Evolutionary conservation across 37 sponge, comb jelly and placozoan species (phyloP), one percentile per base, ranked within the genome.

Genomic region (Mnemiopsis leidyi): DNA sequence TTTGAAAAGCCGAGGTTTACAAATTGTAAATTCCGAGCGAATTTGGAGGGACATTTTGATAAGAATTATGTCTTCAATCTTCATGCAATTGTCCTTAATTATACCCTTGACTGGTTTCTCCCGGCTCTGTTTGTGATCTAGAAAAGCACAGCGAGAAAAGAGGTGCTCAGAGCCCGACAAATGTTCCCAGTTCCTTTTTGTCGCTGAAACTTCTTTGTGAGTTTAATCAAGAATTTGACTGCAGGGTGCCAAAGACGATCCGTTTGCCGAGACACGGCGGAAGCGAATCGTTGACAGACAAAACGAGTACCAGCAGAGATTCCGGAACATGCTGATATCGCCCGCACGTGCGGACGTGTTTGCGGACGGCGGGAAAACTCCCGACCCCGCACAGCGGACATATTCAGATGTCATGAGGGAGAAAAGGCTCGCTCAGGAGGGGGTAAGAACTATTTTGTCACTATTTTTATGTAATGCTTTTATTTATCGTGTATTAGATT

Each of bases 341-440:
- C 98, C 98, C 68, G 93, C 92, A 3, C 82, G 98, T n/a, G 67
- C 38, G 0, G 98, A 97, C 38, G 96, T 97, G 0, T 96, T 96
- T 38, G 90, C 90, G 30, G 90, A 85, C 67, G 97, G 96, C 33
- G 97, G 98, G 34, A 96, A 96, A 69, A 97, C 98, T 13, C 98
- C 98, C n/a, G 98, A 96, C 83, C 94, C 96, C 1, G 69, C 82
- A 9, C 68, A 68, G 69, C 93, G 97, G 69, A 95, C 94, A 0
- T 97, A 94, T 68, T 76, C 93, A 23, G 98, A 97, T 88, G 95
- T 95, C 38, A 95, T 97, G 96, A 38, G 29, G 23, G 96, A 96
- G 76, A 75, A 85, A 32, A 38, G 93, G 26, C 93, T 97, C 21
- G 76, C 82, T 61, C 93, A 92, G 31, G 95, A 97, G 35, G 97